Percentiles rank a stretch among this genome's conserved stretches.
These are phyloP conservation scores for Phocides pigmalion DNA, from an alignment of 1,140 invertebrate genomes.

Conservation along the genomic window DNA sequence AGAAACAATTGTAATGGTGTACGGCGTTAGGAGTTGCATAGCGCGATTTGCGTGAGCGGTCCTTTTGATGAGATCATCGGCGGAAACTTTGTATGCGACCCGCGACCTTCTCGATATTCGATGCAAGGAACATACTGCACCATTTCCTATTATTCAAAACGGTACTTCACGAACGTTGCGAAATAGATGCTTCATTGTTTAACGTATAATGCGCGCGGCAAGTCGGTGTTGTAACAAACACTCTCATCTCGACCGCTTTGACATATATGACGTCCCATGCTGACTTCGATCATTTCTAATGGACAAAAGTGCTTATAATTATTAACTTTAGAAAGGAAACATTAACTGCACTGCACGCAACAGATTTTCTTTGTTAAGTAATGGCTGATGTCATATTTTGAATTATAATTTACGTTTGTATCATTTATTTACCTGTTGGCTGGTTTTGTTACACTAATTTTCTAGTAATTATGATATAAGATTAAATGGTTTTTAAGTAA, in stretches of 20 bases:
- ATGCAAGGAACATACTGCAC: slow-evolving; percentile 69
- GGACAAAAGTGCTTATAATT: slow-evolving; percentile 1
- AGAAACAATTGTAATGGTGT: slow-evolving; percentile 64
- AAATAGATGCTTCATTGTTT: slow-evolving; percentile 76
- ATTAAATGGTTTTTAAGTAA: too few species aligned
- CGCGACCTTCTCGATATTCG: slow-evolving; percentile 73
- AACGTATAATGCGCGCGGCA: slow-evolving; percentile 34
- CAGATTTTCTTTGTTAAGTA: neutral
- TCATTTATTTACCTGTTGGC: too few species aligned
- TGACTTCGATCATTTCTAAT: slow-evolving; percentile 29
- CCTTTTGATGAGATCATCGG: slow-evolving; percentile 79
- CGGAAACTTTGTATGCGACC: slow-evolving; percentile 75
- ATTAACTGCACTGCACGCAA: neutral
- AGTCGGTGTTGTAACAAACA: slow-evolving; percentile 35
- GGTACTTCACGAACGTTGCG: slow-evolving; percentile 60
- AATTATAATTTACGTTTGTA: neutral
- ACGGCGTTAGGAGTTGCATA: slow-evolving; percentile 68
- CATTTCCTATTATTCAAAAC: slow-evolving; percentile 77
- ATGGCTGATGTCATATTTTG: neutral
- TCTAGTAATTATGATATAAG: too few species aligned
- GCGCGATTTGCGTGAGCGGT: slow-evolving; percentile 73
- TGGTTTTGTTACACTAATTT: too few species aligned
- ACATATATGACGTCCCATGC: slow-evolving; percentile 7
- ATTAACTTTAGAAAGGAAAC: slow-evolving; percentile 33
- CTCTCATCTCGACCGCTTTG: slow-evolving; percentile 21